A percentile compares a stretch with the other conserved stretches of the same genome.
Evolutionary conservation across 2,888 invertebrate species (phyloP).

Genomic region (Sarcophaga subvicina): DNA sequence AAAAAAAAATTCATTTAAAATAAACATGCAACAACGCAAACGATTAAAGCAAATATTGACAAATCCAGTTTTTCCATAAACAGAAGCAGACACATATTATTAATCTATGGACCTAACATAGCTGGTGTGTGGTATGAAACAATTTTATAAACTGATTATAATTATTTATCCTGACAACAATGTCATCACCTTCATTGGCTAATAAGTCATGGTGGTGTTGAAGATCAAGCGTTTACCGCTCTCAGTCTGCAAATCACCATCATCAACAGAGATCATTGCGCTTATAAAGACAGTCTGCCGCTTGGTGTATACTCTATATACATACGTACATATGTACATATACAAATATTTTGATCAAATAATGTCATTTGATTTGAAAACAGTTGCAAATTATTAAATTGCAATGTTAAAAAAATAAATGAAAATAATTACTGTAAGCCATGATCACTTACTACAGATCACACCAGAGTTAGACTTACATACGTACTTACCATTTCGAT

Average conservation of each 20-base stretch:
- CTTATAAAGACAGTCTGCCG: conserved; percentile 28
- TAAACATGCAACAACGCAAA: background rate
- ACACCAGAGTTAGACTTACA: background rate
- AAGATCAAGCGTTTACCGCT: background rate
- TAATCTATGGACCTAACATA: no score
- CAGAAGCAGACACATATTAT: no score
- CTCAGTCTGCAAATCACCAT: background rate
- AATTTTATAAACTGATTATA: conserved; percentile 62
- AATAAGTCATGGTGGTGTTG: conserved; percentile 58
- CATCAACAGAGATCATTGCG: conserved; percentile 31
- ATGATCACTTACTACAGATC: conserved; percentile 47
- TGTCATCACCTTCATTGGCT: conserved; percentile 67
- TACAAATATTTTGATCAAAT: conserved; percentile 52
- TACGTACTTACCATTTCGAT: rapidly evolving
- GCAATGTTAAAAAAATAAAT: conserved; percentile 51
- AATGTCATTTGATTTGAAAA: conserved; percentile 56
- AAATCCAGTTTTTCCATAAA: conserved; percentile 33
- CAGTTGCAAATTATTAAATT: conserved; percentile 55
- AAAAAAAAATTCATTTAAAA: conserved; percentile 46
- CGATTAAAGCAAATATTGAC: conserved; percentile 27
- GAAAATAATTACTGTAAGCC: conserved; percentile 56
- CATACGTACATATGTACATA: conserved; percentile 51
- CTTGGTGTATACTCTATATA: background rate
- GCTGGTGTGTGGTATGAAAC: no score
- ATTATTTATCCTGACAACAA: conserved; percentile 62